Base-by-base conservation (phyloP, 2,888 invertebrate species). In the Philereme transversata region DNA sequence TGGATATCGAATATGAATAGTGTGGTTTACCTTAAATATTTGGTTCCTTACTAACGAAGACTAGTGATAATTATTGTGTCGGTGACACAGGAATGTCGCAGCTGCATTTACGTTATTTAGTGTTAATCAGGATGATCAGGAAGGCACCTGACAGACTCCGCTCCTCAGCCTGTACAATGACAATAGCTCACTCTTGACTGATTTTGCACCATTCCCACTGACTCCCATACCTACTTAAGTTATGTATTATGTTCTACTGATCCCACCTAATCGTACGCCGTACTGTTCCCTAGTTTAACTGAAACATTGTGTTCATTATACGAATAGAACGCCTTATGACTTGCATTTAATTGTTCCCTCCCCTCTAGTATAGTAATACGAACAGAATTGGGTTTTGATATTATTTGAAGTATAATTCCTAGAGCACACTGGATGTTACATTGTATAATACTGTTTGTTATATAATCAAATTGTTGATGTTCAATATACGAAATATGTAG, bases 211-310 rank as follows among this genome's bases (percentile, higher is more conserved):
- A 83, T 84, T 84, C 82, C 79, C 79, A 79, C 79, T 77, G 73
- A 76, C 64, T 75, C 69, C 76, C 69, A 77, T 78, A 79, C 75
- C 75, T 78, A 69, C 53, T 62, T 64, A 71, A 75, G 69, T 76
- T 73, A 65, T 5, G 10, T 74, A 65, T 8, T 69, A 63, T 72
- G 72, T 70, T 78, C 58, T 82, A 77, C 82, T 78, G 73, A 82
- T 84, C 88, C 88, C 88, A 89, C 88, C 88, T 86, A 78, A 72
- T 67, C 65, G 71, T 76, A 78, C 63, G 69, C 74, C 77, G 76
- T 76, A 72, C 76, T 73, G 74, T 79, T 81, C 76, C 76, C 77
- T 82, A 79, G 67, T 62, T 74, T 65, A 71, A 71, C 63, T 76
- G 75, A 76, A 78, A 76, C 76, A 71, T 76, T 86, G 86, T 87